Evolutionary conservation across 2,888 invertebrate species (phyloP).

Genomic region (Kuschelorhynchus macadamiae): DNA sequence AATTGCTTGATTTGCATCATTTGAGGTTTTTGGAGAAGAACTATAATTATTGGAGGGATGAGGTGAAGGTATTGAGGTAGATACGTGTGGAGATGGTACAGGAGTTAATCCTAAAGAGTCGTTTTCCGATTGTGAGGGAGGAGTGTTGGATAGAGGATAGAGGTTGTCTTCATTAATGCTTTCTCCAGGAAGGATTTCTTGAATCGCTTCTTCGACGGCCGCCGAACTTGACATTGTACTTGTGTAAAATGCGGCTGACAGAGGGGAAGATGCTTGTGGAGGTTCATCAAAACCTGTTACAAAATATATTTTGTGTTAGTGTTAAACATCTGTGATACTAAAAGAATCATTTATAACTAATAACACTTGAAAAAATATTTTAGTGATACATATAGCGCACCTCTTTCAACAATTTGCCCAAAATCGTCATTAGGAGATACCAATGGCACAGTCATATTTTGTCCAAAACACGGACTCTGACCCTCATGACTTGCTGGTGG

Average conservation of each 20-base stretch:
- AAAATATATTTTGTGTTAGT: no score
- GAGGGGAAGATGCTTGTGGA: slow-evolving; percentile 83
- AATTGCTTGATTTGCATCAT: slow-evolving; percentile 60
- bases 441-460: slow-evolving; percentile 66
- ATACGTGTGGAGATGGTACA: slow-evolving; percentile 70
- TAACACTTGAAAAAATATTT: no score
- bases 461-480: slow-evolving; percentile 74
- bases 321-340: no score
- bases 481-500: slow-evolving; percentile 92
- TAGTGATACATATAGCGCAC: no score
- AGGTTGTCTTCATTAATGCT: slow-evolving; percentile 73
- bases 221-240: slow-evolving; percentile 89
- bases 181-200: slow-evolving; percentile 87
- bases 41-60: slow-evolving; percentile 50
- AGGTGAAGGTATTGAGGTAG: slow-evolving; percentile 58
- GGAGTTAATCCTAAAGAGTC: slow-evolving; percentile 71
- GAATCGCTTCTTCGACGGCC: slow-evolving; percentile 88
- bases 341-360: no score
- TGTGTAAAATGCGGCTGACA: slow-evolving; percentile 88
- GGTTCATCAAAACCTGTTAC: slow-evolving; percentile 72
- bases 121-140: slow-evolving; percentile 74
- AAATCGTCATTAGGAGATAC: slow-evolving; percentile 68
- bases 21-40: slow-evolving; percentile 35
- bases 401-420: slow-evolving; percentile 65
- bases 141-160: slow-evolving; percentile 71